Evolutionary conservation across 2,113 vertebrate genomes (phyloP).

Genomic region (Lepus timidus): DNA sequence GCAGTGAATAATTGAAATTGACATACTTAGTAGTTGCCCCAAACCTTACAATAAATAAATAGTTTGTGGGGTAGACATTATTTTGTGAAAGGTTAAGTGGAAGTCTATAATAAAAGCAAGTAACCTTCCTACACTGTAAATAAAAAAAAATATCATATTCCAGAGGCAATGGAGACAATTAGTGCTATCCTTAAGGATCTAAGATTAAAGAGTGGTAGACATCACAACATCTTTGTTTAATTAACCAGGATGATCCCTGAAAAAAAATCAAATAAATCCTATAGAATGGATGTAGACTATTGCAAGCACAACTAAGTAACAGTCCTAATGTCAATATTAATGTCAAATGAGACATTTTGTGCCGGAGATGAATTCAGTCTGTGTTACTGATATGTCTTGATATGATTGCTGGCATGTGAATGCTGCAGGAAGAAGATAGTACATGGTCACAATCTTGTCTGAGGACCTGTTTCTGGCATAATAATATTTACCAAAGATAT

Average conservation of each 20-base stretch:
- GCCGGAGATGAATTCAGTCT: neutral
- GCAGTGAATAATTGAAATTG: neutral
- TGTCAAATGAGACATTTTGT: neutral
- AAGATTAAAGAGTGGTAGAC: too few relatives aligned
- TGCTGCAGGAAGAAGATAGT: neutral
- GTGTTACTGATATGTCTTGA: neutral
- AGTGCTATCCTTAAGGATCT: neutral
- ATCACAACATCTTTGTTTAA: neutral
- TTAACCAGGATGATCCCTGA: neutral
- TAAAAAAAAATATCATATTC: neutral
- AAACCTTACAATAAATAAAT: neutral
- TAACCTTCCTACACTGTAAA: neutral
- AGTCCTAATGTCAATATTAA: neutral
- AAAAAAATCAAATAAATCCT: too few relatives aligned
- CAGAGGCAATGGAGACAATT: neutral
- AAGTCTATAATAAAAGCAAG: neutral
- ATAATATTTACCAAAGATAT: neutral
- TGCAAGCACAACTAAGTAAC: neutral
- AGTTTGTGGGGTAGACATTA: neutral
- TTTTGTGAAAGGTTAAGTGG: neutral
- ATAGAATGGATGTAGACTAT: neutral
- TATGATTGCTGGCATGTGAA: neutral
- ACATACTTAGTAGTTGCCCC: neutral
- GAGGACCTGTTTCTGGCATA: neutral
- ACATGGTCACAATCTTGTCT: neutral